Evolutionary conservation across 2,888 invertebrate species (phyloP).

Genomic region (Macrophya alboannulata): DNA sequence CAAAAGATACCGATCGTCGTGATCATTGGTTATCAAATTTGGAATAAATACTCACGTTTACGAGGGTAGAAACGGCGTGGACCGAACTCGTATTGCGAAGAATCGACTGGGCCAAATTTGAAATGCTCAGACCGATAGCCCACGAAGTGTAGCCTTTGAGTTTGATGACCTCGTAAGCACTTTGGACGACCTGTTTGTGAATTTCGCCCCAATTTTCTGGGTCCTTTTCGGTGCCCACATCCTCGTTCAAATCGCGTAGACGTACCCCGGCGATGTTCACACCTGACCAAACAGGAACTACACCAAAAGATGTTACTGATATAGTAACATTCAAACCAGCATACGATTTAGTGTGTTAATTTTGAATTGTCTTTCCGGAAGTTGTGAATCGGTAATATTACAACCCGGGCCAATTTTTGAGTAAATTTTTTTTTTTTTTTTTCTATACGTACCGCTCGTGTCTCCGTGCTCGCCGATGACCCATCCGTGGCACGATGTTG

Average conservation of each 20-base stretch:
- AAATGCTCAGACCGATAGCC: slow-evolving; percentile 93
- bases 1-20: not conserved
- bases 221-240: slow-evolving; percentile 88
- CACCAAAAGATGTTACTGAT: slow-evolving; percentile 59
- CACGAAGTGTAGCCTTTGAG: slow-evolving; percentile 96
- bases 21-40: not conserved
- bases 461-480: slow-evolving; percentile 98
- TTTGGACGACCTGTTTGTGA: slow-evolving; percentile 91
- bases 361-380: too few species aligned
- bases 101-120: slow-evolving; percentile 87
- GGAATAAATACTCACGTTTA: slow-evolving; percentile 83
- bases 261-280: slow-evolving; percentile 95
- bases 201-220: slow-evolving; percentile 90
- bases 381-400: too few species aligned
- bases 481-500: slow-evolving; percentile 94
- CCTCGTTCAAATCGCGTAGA: slow-evolving; percentile 89
- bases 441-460: slow-evolving; percentile 87
- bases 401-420: too few species aligned
- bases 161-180: slow-evolving; percentile 94
- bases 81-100: slow-evolving; percentile 88
- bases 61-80: slow-evolving; percentile 90
- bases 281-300: slow-evolving; percentile 96
- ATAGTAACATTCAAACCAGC: not conserved
- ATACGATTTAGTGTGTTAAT: too few species aligned
- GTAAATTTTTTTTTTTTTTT: not conserved